These are phyloP conservation scores for Etheostoma nigrum DNA, from an alignment of 2,797 vertebrate species.

Conservation along the genomic window DNA sequence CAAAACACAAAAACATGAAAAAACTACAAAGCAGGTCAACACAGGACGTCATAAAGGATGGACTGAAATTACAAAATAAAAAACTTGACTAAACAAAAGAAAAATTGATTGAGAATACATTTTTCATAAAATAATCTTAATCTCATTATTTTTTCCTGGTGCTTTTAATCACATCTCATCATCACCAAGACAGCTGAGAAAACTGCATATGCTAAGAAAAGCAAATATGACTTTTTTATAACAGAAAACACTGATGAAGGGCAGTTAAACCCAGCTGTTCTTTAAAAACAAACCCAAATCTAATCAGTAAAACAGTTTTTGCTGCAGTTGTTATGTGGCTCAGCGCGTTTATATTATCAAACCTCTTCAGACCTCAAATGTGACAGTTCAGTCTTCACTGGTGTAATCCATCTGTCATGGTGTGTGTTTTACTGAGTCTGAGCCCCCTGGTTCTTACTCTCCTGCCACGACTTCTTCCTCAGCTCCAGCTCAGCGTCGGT, in stretches of 20 bases:
- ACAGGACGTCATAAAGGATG: neutral
- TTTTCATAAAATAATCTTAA: neutral
- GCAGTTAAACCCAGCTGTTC: neutral
- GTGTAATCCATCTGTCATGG: neutral
- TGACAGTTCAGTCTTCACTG: neutral
- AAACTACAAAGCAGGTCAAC: neutral
- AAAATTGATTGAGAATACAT: neutral
- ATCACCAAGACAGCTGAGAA: neutral
- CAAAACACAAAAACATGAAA: neutral
- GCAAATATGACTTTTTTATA: neutral
- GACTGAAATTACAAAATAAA: neutral
- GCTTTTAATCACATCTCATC: neutral
- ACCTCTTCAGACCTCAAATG: neutral
- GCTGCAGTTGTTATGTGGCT: neutral
- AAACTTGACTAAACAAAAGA: neutral
- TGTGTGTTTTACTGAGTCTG: constrained; percentile 71
- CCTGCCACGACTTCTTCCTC: constrained; percentile 93
- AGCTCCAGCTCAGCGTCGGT: constrained; percentile 91
- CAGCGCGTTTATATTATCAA: neutral
- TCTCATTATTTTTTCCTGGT: neutral
- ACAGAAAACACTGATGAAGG: neutral
- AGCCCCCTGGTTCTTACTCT: constrained; percentile 84
- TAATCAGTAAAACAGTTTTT: neutral
- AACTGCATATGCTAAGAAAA: neutral
- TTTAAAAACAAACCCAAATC: constrained; percentile 4